Evolutionary conservation across 92 coral and sea anemone species (phyloP), one percentile per base, ranked within the genome.

Genomic region (Plumapathes pennacea): DNA sequence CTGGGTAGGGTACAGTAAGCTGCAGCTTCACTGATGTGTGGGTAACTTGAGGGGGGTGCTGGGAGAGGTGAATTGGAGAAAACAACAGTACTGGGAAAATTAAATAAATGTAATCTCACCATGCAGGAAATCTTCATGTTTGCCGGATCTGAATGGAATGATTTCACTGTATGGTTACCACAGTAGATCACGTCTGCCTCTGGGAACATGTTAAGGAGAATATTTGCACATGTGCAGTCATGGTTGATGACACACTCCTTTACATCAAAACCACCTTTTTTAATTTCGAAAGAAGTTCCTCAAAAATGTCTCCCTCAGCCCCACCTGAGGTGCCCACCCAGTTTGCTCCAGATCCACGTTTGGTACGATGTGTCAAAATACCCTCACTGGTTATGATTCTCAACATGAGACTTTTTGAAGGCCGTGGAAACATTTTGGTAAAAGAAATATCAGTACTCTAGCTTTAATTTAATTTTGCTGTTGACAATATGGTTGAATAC

Each of bases 131-230:
- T 66, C 40, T 74, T 74, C 23, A 74, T 60, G 40, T 38, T 57
- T 50, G 64, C 76, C 44, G 66, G 74, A 48, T 74, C 82, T 18
- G 67, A 12, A 34, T 65, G 82, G 48, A 74, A 65, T 30, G 82
- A 42, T 52, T 74, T 74, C 30, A 67, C 59, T 4, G 63, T 45
- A 32, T 74, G 82, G 40, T 74, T 74, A 3, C 82, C 82, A 57
- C 82, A 74, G 29, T 25, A 48, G 18, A 74, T 52, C 12, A 74
- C 48, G 23, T 73, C 72, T 27, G 80, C 33, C 44, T 73, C 73
- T 33, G 74, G 64, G 19, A 63, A 50, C 44, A 29, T 53, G 19
- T 30, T 26, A 26, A 73, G 65, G n/a, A 73, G 54, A 26, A 73
- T 25, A 25, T 73, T 50, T 28, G 51, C 73, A 28, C 81, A 73